Conservation (phyloP, 2,113 vertebrate genomes). For the Bothrops jararaca region DNA sequence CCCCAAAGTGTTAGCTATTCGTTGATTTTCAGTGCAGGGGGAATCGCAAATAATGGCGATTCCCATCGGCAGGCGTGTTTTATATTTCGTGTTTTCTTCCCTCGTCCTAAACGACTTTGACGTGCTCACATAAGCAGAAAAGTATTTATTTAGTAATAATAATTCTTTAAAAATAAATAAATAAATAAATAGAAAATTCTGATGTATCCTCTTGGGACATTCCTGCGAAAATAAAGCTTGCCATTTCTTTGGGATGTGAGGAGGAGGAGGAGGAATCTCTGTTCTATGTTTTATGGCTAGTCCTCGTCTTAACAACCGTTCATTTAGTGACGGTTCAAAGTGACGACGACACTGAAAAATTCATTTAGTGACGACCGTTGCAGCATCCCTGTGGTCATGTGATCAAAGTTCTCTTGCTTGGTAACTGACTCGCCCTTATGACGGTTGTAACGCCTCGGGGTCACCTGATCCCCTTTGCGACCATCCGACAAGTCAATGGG, state of each 20-base stretch:
- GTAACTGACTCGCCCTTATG: neutral
- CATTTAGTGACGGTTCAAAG: neutral
- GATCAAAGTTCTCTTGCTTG: neutral
- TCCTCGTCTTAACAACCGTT: neutral
- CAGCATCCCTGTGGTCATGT: neutral
- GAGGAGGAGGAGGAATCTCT: no score
- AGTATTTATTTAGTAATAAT: neutral
- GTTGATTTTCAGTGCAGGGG: neutral
- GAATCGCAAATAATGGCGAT: neutral
- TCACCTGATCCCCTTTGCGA: fast-evolving
- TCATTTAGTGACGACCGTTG: no score
- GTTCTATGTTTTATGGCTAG: neutral
- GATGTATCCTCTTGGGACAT: neutral
- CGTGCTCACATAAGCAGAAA: neutral
- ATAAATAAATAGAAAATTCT: neutral
- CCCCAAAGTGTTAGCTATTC: neutral
- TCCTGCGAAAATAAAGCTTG: neutral
- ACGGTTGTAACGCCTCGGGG: no score
- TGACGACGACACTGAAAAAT: neutral
- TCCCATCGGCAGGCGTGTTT: no score
- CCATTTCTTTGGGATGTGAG: neutral
- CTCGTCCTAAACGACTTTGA: neutral
- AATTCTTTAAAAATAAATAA: neutral
- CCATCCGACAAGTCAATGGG: no score
- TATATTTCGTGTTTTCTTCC: no score